Evolutionary conservation across 2,113 vertebrate species (phyloP).

Genomic region (Leptosomus discolor): DNA sequence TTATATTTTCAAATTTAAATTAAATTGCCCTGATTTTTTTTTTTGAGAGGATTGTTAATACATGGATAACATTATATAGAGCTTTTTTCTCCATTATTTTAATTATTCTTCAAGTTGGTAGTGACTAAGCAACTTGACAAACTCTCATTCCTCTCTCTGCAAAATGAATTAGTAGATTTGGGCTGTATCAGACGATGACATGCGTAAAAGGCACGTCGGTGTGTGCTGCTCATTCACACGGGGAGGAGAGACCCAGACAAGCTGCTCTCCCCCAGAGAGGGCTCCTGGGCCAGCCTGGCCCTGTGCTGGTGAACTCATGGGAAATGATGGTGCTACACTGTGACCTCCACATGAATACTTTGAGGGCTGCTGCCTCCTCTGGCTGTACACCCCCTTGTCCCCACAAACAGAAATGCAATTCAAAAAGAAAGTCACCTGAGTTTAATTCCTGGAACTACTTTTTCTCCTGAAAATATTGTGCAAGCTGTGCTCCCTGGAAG

Average conservation of each 20-base stretch:
- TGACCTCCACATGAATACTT: neutral
- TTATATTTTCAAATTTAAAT: neutral
- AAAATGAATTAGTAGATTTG: neutral
- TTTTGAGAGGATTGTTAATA: neutral
- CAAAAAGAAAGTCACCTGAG: neutral
- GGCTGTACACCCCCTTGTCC: neutral
- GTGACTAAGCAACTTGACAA: neutral
- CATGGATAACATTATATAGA: neutral
- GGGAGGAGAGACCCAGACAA: neutral
- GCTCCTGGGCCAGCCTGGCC: neutral
- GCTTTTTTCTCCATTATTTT: neutral
- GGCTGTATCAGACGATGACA: neutral
- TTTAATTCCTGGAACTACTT: neutral
- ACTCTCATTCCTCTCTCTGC: neutral
- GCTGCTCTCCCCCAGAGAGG: neutral
- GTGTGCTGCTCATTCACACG: neutral
- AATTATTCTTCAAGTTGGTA: neutral
- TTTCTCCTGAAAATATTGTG: neutral
- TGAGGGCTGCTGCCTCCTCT: neutral
- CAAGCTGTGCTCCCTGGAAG: neutral
- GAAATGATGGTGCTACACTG: neutral
- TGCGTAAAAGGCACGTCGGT: fast-evolving
- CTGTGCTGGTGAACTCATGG: neutral
- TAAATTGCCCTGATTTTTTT: neutral
- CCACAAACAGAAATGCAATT: neutral